Evolutionary conservation across 2,797 vertebrate genomes (phyloP), one percentile per base, ranked within the genome.

Genomic region (Typhlichthys eigenmanni): DNA sequence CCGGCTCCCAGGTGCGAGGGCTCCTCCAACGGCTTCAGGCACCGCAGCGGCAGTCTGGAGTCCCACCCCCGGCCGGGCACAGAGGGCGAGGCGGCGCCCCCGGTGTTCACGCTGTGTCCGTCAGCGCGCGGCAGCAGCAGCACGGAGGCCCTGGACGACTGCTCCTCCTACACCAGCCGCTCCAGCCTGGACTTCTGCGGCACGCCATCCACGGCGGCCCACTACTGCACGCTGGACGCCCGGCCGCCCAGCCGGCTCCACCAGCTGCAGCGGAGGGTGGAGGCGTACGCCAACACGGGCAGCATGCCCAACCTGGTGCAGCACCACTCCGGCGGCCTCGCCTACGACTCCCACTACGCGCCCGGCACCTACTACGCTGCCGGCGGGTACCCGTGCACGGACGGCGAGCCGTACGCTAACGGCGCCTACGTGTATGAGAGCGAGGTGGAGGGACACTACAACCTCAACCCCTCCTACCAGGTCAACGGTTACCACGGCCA

Each of bases 241-340:
- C 92, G 94, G 2, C 84, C 90, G 68, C 90, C 93, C 47, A 93
- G 95, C 45, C 92, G 94, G 75, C 92, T 95, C 1, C 92, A 94
- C 16, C 88, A 29, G 24, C 24, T 89, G 34, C 94, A 95, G 6
- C 94, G 94, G 85, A 95, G 95, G 60, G 93, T 95, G 62, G 91
- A 92, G 16, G 94, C 94, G 48, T 92, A 94, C 5, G 93, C 95
- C 0, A 96, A 74, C 66, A 96, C 95, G 0, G 96, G 96, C 14
- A 98, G 96, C 62, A 98, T 98, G 96, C 96, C 97, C 19, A 98
- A 98, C 74, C 88, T 99, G 64, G 94, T 95, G 29, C 95, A 92
- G 7, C 95, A 93, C 81, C 95, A 95, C 3, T 63, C 86, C 17
- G 14, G n/a, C 19, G 13, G 53, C 53, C 95, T 93, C 48, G 81